Conservation (phyloP, 2,113 vertebrate genomes). For the Charadrius vociferus region DNA sequence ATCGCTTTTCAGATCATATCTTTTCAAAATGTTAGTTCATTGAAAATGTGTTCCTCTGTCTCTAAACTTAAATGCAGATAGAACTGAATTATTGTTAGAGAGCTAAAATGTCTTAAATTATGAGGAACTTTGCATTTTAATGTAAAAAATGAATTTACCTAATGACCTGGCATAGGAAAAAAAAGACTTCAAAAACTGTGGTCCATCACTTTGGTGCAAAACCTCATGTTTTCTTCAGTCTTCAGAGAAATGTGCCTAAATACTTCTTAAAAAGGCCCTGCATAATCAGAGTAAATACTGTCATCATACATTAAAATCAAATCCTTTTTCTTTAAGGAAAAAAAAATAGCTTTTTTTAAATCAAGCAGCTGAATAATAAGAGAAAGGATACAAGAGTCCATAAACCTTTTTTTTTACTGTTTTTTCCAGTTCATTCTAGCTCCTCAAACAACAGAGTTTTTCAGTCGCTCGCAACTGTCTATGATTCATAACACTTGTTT, state of each 20-base stretch:
- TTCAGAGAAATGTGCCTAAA: constrained; percentile 51
- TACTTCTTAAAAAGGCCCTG: constrained; percentile 42
- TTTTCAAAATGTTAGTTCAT: neutral
- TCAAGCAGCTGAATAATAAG: constrained; percentile 33
- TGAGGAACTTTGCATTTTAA: neutral
- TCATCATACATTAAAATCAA: constrained; percentile 48
- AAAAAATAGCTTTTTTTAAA: neutral
- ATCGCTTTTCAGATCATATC: neutral
- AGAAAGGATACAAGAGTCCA: constrained; percentile 23
- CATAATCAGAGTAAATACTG: constrained; percentile 33
- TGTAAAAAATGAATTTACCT: neutral
- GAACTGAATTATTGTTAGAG: neutral
- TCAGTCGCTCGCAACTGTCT: constrained; percentile 33
- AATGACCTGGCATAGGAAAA: constrained; percentile 23
- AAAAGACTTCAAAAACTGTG: constrained; percentile 27
- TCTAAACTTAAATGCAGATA: neutral
- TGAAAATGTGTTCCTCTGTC: neutral
- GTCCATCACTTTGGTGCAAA: constrained; percentile 27
- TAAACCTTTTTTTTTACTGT: constrained; percentile 8
- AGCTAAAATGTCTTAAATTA: neutral
- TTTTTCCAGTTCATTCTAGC: constrained; percentile 43
- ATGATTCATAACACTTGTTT: constrained; percentile 67
- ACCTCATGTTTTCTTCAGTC: constrained; percentile 40
- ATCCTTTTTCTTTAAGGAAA: constrained; percentile 18
- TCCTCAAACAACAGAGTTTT: constrained; percentile 32